phyloP scores from a whole-genome alignment of 2,797 vertebrate species.

The Halcyon smyrnensis region DNA sequence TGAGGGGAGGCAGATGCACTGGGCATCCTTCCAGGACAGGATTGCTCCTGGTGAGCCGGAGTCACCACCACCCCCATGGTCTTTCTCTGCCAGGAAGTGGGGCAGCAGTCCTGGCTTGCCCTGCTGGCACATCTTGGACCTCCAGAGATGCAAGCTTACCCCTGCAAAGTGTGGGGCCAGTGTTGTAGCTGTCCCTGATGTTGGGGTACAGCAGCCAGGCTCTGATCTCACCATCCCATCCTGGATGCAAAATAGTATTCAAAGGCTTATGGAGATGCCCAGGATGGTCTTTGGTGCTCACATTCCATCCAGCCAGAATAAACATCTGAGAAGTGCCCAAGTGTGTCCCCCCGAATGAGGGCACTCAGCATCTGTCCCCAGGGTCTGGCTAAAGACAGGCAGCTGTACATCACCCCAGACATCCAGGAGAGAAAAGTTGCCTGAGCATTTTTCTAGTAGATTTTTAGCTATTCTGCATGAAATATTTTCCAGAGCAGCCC shows the following conservation, averaged over 20 bases:
- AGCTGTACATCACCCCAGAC: accelerated
- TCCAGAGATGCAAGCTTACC: background rate
- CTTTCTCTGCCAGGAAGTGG: background rate
- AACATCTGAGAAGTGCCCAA: background rate
- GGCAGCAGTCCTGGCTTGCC: background rate
- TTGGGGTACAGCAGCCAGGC: background rate
- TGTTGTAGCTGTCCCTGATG: background rate
- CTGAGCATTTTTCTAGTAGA: background rate
- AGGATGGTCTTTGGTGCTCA: background rate
- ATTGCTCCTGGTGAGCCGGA: background rate
- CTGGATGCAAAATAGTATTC: background rate
- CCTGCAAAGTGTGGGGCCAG: background rate
- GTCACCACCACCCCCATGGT: too few species aligned
- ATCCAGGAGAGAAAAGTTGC: background rate
- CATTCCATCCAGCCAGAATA: background rate
- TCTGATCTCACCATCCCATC: background rate
- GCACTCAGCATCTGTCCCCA: too few species aligned
- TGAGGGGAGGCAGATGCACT: background rate
- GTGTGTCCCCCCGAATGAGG: background rate
- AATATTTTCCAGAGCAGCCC: background rate
- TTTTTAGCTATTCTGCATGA: background rate
- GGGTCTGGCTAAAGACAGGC: background rate
- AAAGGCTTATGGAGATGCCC: background rate
- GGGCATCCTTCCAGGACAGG: background rate
- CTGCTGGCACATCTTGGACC: background rate